These are phyloP conservation scores for Neolamprologus brichardi DNA, from an alignment of 2,113 vertebrate genomes.

Conservation along the genomic window DNA sequence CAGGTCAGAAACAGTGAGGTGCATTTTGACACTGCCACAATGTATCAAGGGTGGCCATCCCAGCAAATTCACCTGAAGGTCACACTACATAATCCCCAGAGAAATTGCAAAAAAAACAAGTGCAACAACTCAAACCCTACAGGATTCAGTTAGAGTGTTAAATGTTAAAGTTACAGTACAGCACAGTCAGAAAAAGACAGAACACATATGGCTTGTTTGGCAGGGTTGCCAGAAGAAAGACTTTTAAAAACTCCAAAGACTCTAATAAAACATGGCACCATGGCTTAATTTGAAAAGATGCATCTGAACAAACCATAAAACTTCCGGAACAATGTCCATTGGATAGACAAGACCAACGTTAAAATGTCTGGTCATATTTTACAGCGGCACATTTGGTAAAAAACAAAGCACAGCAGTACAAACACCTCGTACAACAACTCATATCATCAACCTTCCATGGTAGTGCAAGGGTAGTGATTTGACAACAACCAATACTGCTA, in stretches of 20 bases:
- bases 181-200: not conserved
- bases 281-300: not conserved
- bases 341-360: not conserved
- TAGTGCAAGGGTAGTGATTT: not conserved
- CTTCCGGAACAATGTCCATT: not conserved
- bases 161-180: not conserved
- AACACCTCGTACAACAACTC: not conserved
- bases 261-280: not conserved
- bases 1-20: not conserved
- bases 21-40: not conserved
- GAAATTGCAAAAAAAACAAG: not conserved
- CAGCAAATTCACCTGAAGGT: not conserved
- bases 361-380: not conserved
- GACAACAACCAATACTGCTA: not conserved
- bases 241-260: not conserved
- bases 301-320: not conserved
- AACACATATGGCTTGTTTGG: not conserved
- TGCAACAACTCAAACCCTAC: not conserved
- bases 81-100: not conserved
- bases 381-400: not conserved
- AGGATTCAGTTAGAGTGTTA: not conserved
- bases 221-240: not conserved
- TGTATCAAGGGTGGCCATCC: not conserved
- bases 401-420: not conserved
- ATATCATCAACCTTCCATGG: not conserved